A percentile compares a stretch with the other conserved stretches of the same genome.
Evolutionary conservation across 2,797 vertebrate genomes (phyloP).

Genomic region (Sebastes matsubarae): DNA sequence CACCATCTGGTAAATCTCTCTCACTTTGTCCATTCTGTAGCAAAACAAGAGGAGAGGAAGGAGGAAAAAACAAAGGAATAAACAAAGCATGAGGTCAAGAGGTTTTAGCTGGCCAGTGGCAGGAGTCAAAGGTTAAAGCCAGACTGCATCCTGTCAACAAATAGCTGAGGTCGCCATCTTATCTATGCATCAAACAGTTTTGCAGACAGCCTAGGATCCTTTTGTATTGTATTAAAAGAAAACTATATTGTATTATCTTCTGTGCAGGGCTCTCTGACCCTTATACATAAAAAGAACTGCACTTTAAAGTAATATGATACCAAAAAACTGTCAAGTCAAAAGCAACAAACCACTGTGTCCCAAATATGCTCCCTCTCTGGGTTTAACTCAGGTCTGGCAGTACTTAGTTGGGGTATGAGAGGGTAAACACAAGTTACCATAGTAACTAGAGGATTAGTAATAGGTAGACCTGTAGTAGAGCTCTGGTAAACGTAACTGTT

Average conservation of each 20-base stretch:
- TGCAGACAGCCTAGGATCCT: not conserved
- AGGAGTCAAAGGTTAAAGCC: constrained; percentile 52
- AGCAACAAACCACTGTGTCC: not conserved
- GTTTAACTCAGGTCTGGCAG: too few species aligned
- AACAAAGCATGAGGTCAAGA: constrained; percentile 44
- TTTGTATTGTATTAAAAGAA: not conserved
- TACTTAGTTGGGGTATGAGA: too few species aligned
- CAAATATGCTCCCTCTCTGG: too few species aligned
- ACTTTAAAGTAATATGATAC: not conserved
- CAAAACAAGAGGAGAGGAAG: constrained; percentile 32
- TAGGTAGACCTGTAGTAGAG: too few species aligned
- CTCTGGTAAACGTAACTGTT: too few species aligned
- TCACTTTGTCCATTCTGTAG: constrained; percentile 1
- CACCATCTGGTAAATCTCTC: constrained; percentile 13
- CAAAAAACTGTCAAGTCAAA: not conserved
- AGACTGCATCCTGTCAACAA: constrained; percentile 54
- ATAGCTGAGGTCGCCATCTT: constrained; percentile 9
- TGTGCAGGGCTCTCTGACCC: not conserved
- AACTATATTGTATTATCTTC: not conserved
- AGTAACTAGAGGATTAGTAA: too few species aligned
- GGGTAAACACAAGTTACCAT: too few species aligned
- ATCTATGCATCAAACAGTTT: constrained; percentile 12
- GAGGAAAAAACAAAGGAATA: not conserved
- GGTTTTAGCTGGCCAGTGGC: constrained; percentile 45
- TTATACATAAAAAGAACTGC: not conserved